Conservation (phyloP, 2,113 vertebrate species). For the Corvus hawaiiensis region DNA sequence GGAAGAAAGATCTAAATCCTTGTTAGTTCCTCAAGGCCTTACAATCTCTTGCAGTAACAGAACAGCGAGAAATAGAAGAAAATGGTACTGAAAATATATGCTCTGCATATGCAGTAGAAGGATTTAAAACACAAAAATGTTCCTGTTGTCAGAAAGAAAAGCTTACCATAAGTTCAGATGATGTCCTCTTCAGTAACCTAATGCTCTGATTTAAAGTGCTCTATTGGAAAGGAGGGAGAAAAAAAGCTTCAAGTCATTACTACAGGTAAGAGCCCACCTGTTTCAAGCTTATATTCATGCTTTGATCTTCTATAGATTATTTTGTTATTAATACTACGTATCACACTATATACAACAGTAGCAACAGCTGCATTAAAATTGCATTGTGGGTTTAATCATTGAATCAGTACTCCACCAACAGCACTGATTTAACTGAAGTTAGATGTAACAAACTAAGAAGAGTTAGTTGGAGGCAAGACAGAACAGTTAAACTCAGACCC, state of each 20-base stretch:
- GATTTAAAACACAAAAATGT: background rate
- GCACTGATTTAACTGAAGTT: background rate
- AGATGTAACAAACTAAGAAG: background rate
- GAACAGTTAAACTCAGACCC: background rate
- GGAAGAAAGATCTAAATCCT: background rate
- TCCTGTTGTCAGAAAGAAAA: background rate
- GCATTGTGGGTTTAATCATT: accelerated
- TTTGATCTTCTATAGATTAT: background rate
- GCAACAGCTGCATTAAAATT: background rate
- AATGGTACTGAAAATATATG: background rate
- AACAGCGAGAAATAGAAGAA: background rate
- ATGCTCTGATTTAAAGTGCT: conserved; percentile 80
- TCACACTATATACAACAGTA: background rate
- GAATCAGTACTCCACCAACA: background rate
- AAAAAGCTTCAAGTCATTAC: background rate
- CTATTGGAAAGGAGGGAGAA: conserved; percentile 56
- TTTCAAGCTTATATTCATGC: background rate
- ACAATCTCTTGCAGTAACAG: background rate
- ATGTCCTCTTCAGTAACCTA: conserved; percentile 76
- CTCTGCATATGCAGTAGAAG: accelerated
- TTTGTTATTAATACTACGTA: background rate
- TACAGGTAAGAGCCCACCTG: background rate
- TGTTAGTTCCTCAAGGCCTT: background rate
- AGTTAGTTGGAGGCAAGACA: background rate
- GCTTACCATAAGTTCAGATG: conserved; percentile 80